Evolutionary conservation across 2,797 vertebrate species (phyloP).

Genomic region (Aldrovandia affinis): DNA sequence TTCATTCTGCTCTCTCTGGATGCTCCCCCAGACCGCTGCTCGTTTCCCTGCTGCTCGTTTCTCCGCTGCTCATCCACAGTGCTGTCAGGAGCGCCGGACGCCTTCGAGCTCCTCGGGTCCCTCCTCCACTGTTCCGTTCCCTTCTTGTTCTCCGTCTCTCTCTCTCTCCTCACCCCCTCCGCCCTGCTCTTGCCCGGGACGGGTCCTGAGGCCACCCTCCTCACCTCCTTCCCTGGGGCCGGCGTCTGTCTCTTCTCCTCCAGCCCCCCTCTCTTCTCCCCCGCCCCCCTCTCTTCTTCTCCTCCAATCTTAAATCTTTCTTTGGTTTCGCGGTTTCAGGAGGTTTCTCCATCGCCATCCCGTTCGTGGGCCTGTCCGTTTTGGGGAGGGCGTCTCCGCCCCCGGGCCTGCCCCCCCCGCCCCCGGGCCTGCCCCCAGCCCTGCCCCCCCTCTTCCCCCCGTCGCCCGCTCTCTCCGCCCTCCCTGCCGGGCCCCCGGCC

Average conservation of each 20-base stretch:
- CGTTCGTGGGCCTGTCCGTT: conserved; percentile 41
- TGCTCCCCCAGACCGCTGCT: too few species aligned
- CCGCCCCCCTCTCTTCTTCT: conserved; percentile 71
- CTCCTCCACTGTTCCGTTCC: conserved; percentile 29
- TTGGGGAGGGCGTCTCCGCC: conserved; percentile 53
- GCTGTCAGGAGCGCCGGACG: conserved; percentile 43
- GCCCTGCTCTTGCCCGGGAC: conserved; percentile 65
- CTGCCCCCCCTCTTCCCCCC: conserved; percentile 67
- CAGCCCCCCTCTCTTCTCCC: conserved; percentile 68
- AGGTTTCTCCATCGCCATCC: conserved; percentile 73
- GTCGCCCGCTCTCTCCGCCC: conserved; percentile 65
- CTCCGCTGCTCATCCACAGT: conserved; percentile 33
- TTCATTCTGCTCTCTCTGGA: too few species aligned
- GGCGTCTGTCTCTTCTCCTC: conserved; percentile 64
- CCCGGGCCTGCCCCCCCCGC: conserved; percentile 34
- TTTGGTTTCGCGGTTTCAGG: conserved; percentile 62
- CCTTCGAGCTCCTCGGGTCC: conserved; percentile 46
- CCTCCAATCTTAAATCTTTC: conserved; percentile 68
- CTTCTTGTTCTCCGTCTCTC: conserved; percentile 59
- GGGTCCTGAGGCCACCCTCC: conserved; percentile 52
- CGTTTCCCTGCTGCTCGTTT: conserved; percentile 44
- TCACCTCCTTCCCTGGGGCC: conserved; percentile 56
- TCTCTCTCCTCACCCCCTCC: conserved; percentile 61
- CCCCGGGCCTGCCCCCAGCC: conserved; percentile 47
- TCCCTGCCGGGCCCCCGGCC: conserved; percentile 63